Evolutionary conservation across 2,888 invertebrate genomes (phyloP).

Genomic region (Seira ritae): DNA sequence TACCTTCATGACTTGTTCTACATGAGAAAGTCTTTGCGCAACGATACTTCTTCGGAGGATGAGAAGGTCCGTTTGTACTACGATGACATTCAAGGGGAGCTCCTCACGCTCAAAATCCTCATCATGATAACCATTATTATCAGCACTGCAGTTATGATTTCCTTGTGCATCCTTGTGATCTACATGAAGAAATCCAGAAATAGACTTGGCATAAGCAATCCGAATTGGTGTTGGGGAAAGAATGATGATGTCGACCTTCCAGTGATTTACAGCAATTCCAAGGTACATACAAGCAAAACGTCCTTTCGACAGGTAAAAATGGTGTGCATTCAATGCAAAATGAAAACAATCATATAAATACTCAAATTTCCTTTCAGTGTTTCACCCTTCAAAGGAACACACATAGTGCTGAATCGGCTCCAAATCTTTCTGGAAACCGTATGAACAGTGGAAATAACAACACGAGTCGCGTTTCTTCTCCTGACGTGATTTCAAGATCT

Average conservation of each 20-base stretch:
- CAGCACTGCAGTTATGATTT: conserved; percentile 37
- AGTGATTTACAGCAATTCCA: conserved; percentile 56
- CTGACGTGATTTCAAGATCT: conserved; percentile 51
- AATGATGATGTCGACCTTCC: conserved; percentile 50
- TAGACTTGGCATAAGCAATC: conserved; percentile 33
- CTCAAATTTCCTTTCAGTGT: conserved; percentile 30
- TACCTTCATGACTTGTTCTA: conserved; percentile 62
- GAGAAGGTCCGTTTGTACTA: conserved; percentile 30
- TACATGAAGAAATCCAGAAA: conserved; percentile 57
- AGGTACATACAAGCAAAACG: too few species aligned
- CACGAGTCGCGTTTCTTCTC: conserved; percentile 45
- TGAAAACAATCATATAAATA: too few species aligned
- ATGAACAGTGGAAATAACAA: conserved; percentile 44
- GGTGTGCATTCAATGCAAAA: too few species aligned
- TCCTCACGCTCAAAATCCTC: conserved; percentile 47
- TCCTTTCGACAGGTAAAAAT: too few species aligned
- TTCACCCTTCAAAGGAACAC: conserved; percentile 40
- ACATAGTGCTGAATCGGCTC: not conserved
- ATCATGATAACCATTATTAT: conserved; percentile 40
- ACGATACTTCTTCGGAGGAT: conserved; percentile 46
- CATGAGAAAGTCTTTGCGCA: conserved; percentile 44
- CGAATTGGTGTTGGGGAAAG: conserved; percentile 42
- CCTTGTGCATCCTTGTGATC: conserved; percentile 38
- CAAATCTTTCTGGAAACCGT: conserved; percentile 20
- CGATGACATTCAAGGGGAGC: conserved; percentile 44